Evolutionary conservation across 2,888 invertebrate species (phyloP).

Genomic region (Lasioglossum malachurum): DNA sequence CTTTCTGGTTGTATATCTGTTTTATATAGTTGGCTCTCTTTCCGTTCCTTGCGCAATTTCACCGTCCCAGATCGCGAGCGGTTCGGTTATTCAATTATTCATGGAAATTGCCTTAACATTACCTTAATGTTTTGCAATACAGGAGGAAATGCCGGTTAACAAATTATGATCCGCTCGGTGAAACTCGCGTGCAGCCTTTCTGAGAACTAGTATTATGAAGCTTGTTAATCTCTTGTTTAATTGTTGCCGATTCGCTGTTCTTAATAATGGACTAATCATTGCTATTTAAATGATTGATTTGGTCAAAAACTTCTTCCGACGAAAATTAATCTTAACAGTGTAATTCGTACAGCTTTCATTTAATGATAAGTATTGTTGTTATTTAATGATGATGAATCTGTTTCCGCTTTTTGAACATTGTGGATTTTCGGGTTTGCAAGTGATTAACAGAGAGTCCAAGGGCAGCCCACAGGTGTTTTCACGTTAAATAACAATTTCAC

Average conservation of each 20-base stretch:
- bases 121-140: not conserved
- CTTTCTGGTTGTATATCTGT: not conserved
- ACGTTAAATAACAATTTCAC: not conserved
- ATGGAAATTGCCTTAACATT: conserved; percentile 5
- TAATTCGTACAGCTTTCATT: not conserved
- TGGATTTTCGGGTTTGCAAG: not conserved
- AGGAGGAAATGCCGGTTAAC: not conserved
- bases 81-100: conserved; percentile 11
- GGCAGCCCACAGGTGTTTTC: not conserved
- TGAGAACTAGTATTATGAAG: not conserved
- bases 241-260: not conserved
- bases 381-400: not conserved
- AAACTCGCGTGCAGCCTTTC: not conserved
- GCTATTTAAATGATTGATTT: not conserved
- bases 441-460: not conserved
- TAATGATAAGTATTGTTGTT: not conserved
- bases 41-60: not conserved
- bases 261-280: not conserved
- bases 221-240: not conserved
- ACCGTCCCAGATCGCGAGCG: not conserved
- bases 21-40: not conserved
- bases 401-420: not conserved
- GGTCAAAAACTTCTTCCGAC: not conserved
- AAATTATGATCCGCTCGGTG: not conserved
- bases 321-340: no score